phyloP scores from a whole-genome alignment of 2,113 vertebrate species.

The Melanerpes aurifrons region DNA sequence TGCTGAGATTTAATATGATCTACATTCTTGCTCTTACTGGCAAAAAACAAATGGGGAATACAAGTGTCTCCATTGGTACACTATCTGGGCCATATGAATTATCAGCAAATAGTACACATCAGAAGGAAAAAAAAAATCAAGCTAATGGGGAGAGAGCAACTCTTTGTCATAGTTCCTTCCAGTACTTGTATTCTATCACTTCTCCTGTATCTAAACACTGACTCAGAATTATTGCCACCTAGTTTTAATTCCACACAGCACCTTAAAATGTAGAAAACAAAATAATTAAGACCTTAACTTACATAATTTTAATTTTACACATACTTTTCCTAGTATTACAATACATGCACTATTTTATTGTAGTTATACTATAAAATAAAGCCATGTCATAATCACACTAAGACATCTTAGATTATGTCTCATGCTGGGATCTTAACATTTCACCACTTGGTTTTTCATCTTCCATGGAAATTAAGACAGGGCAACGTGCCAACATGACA shows the following conservation, averaged over 20 bases:
- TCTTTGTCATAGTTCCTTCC: neutral
- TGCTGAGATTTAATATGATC: neutral
- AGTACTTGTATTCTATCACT: neutral
- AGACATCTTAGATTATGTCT: neutral
- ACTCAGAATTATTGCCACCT: neutral
- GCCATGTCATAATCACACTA: neutral
- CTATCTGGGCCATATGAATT: neutral
- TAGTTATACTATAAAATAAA: neutral
- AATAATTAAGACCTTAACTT: neutral
- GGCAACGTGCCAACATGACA: neutral
- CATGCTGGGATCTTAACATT: neutral
- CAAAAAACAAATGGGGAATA: fast-evolving
- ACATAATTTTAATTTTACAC: neutral
- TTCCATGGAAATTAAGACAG: neutral
- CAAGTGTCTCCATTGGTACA: neutral
- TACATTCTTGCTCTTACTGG: neutral
- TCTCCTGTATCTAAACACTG: neutral
- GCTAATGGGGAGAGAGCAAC: neutral
- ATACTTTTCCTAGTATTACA: neutral
- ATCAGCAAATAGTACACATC: neutral
- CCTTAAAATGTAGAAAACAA: neutral
- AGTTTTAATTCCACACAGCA: neutral
- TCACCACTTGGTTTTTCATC: neutral
- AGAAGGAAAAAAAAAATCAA: neutral
- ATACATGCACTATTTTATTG: neutral